Percentiles rank a stretch among this genome's conserved stretches.
These are phyloP conservation scores for Thripadectes ignobilis DNA, from an alignment of 2,797 vertebrate genomes.

Conservation along the genomic window DNA sequence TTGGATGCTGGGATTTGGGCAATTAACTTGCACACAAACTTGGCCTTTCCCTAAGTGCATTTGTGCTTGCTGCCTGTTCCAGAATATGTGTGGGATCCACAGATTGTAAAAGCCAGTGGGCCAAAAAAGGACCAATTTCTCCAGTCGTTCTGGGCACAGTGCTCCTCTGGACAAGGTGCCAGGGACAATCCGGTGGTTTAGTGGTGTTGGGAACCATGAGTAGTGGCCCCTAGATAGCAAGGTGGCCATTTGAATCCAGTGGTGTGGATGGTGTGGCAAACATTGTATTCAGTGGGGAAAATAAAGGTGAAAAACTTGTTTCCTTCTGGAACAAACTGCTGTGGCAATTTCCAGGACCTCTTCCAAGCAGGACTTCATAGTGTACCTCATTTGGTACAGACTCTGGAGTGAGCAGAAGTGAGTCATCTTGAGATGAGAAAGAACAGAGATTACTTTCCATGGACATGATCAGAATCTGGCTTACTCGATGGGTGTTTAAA, in stretches of 20 bases:
- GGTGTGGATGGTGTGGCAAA: neutral
- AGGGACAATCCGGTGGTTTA: neutral
- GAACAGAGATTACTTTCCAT: neutral
- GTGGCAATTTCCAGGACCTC: neutral
- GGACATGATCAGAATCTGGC: neutral
- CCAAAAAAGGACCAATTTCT: neutral
- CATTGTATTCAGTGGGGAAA: neutral
- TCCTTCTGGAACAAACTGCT: neutral
- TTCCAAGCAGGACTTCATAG: neutral
- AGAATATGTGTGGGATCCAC: neutral
- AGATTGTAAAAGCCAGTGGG: neutral
- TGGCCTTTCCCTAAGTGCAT: neutral
- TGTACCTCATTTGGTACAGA: neutral
- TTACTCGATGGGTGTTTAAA: neutral
- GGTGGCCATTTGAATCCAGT: neutral
- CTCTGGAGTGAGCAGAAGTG: neutral
- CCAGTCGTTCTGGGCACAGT: neutral
- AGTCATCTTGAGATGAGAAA: neutral
- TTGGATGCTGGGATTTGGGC: neutral
- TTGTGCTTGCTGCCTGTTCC: neutral
- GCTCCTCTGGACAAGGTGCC: neutral
- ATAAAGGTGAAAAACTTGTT: neutral
- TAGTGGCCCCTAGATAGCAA: neutral
- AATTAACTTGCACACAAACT: neutral
- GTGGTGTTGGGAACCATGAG: neutral